Base-by-base conservation (phyloP, 2,113 vertebrate species). In the Haplochromis vanheusdeni region DNA sequence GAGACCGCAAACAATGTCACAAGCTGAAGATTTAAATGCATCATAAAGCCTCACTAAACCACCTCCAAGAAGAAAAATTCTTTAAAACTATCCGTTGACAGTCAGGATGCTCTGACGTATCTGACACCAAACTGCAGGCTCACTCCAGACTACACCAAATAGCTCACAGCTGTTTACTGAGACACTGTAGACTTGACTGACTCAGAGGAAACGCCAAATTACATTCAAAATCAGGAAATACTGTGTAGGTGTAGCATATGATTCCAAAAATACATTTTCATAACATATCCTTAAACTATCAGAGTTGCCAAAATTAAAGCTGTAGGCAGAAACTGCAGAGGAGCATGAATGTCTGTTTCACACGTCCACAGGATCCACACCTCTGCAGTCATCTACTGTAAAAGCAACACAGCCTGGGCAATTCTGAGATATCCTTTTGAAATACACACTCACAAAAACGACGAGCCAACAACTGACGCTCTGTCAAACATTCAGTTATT, bases 1-100 rank as follows among this genome's bases (percentile, higher is more conserved):
- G 58, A 0, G 2, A 9, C 13, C 0, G 0, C 37, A 73, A 26
- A 45, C 21, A 17, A 17, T 16, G 37, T 73, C 68, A 73, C 68
- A 73, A 26, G 21, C 37, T 26, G 12, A 4, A 6, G 21, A 23
- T 70, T 40, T 70, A 16, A 70, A 42, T 14, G 35, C 33, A 42
- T 40, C 65, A 70, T 42, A 42, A 70, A 70, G 7, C 65, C 35
- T 40, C 35, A 42, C 35, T 23, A 70, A 70, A 40, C 35, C 2
- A 0, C 35, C n/a, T 40, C 62, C 35, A 16, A 70, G n/a, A 42
- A 70, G 35, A 70, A 42, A 70, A 4, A 42, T 14, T 70, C 35
- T 70, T 70, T 70, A 23, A 70, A 70, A 9, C 65, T 13, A 54
- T 35, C 5, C 3, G 12, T 4, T 79, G 65, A 23, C 7, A 3